Conservation (phyloP, 2,113 vertebrate species). For the Corythoichthys intestinalis region DNA sequence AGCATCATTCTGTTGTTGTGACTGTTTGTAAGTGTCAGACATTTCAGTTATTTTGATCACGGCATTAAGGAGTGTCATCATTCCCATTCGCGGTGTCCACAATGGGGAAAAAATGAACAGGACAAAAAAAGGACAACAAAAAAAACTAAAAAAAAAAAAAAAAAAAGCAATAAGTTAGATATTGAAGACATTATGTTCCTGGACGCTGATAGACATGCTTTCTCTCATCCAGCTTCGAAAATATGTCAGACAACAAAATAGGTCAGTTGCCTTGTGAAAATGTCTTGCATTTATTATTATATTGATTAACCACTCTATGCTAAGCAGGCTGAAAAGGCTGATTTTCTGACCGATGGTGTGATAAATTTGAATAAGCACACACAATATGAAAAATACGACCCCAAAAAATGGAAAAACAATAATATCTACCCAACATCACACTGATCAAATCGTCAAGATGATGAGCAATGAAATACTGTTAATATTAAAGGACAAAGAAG, state of each 20-base stretch:
- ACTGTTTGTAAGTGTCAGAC: slow-evolving; percentile 1
- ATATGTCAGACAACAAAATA: neutral
- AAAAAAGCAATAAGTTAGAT: neutral
- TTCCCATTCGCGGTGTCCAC: neutral
- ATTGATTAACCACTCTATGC: neutral
- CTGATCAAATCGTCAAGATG: neutral
- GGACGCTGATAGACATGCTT: neutral
- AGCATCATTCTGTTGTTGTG: neutral
- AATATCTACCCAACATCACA: neutral
- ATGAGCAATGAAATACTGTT: neutral
- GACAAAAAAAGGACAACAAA: neutral
- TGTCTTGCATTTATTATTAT: neutral
- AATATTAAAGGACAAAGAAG: neutral
- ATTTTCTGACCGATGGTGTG: neutral
- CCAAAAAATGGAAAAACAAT: neutral
- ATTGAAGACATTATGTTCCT: neutral
- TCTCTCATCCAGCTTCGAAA: neutral
- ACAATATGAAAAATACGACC: too few species aligned
- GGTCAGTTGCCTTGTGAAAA: neutral
- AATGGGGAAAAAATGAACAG: neutral
- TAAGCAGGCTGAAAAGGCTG: neutral
- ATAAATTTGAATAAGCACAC: neutral
- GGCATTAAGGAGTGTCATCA: neutral
- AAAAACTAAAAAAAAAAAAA: neutral
- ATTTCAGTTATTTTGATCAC: neutral